Evolutionary conservation across 2,888 invertebrate genomes (phyloP), one percentile per base, ranked within the genome.

Genomic region (Macaria liturata): DNA sequence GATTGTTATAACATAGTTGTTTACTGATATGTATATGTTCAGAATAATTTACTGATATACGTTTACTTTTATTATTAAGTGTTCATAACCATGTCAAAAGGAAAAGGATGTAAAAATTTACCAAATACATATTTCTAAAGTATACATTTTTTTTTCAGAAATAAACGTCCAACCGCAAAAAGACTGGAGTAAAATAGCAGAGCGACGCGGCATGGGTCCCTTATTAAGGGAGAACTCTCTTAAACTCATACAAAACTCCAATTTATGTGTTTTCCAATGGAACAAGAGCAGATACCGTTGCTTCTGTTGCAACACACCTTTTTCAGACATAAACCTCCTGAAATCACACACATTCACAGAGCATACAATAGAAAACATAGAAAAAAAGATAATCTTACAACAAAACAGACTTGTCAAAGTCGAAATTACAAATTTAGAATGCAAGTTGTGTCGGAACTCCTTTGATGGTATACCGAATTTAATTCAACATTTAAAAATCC

Each of bases 161-260:
- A 3, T 44, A 30, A 34, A 43, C 7, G 8, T 8, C 4, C 32
- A 37, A 0, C 8, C 34, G 3, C 43, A 61, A 37, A 57, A 54
- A 45, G 54, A 57, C 32, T 57, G 50, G 57, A 20, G 40, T 0
- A 54, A 54, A 49, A 57, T 57, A 4, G 32, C 54, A 0, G 84
- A 84, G 4, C 62, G 79, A 0, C 82, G 90, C 0, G 84, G 86
- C 9, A 72, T 70, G 31, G 84, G 81, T 0, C 82, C 83, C 0
- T 65, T 85, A 9, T 57, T 88, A 0, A 62, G 90, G 30, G 80
- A 84, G 20, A 87, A 86, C 61, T 84, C 91, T 0, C 55, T 91
- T 1, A 96, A 96, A 78, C 94, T 91, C 0, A 70, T 91, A 0
- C 76, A 74, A 0, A 81, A 87, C 57, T 89, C 89, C 0, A 87